These are phyloP conservation scores for Neoitamus cyanurus DNA, from an alignment of 2,888 invertebrate genomes.

Conservation along the genomic window DNA sequence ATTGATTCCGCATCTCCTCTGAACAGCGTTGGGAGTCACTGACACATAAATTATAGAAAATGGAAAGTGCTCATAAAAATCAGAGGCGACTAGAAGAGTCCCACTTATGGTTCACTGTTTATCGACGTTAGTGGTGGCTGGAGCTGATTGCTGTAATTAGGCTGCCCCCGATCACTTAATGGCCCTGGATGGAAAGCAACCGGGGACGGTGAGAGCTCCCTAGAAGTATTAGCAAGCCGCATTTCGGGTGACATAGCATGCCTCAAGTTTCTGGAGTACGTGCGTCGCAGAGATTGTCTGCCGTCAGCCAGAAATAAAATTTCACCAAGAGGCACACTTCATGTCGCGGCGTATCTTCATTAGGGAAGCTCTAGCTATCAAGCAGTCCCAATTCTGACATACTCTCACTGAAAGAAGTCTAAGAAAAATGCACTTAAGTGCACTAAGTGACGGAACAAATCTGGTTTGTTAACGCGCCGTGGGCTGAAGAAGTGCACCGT, in stretches of 20 bases:
- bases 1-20: neutral
- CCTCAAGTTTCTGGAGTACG: neutral
- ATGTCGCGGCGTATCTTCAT: neutral
- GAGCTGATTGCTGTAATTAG: neutral
- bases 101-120: neutral
- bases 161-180: neutral
- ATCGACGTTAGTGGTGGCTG: neutral
- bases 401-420: neutral
- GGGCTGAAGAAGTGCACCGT: neutral
- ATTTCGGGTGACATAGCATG: neutral
- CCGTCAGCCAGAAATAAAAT: neutral
- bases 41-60: conserved; percentile 25
- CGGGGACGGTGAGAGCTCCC: neutral
- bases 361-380: neutral
- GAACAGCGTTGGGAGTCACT: neutral
- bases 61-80: conserved; percentile 6
- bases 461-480: neutral
- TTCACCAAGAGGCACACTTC: neutral
- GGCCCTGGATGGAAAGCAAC: neutral
- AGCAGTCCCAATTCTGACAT: neutral
- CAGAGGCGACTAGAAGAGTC: neutral
- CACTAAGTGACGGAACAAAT: conserved; percentile 20
- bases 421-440: conserved; percentile 3
- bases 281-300: neutral
- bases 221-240: neutral